A percentile compares a stretch with the other conserved stretches of the same genome.
Conservation (phyloP, 2,797 vertebrate genomes). For the Xenops minutus region DNA sequence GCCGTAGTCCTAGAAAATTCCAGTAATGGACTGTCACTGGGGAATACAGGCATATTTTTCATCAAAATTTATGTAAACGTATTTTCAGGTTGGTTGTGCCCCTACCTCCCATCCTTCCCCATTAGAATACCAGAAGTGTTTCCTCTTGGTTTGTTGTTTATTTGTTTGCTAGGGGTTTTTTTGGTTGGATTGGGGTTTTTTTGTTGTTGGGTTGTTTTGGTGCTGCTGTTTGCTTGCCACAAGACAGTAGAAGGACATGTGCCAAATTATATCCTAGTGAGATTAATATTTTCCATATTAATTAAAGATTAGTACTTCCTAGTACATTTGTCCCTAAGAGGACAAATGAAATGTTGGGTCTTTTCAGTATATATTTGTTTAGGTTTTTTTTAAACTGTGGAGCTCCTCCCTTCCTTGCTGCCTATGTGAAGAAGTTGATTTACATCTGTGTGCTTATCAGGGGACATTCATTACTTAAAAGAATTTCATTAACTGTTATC, state of each 20-base stretch:
- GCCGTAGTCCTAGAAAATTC: not conserved
- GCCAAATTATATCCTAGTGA: not conserved
- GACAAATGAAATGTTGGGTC: not conserved
- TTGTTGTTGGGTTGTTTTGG: too few species aligned
- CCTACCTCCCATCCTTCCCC: accelerated
- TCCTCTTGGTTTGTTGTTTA: too few species aligned
- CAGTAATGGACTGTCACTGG: not conserved
- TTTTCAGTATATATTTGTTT: not conserved
- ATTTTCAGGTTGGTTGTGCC: not conserved
- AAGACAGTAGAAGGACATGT: not conserved
- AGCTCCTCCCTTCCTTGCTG: not conserved
- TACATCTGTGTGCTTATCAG: not conserved
- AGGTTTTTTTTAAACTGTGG: not conserved
- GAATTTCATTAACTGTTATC: not conserved
- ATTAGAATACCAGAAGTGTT: not conserved
- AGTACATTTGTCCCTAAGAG: not conserved
- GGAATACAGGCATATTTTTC: not conserved
- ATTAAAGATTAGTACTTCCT: not conserved
- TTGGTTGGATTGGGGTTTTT: not conserved
- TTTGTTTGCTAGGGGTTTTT: not conserved
- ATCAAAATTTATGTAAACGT: not conserved
- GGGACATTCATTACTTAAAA: not conserved
- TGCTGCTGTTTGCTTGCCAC: not conserved
- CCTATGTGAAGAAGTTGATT: not conserved
- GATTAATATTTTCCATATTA: not conserved